phyloP scores from a whole-genome alignment of 1,140 invertebrate genomes.

The Adelges cooleyi region DNA sequence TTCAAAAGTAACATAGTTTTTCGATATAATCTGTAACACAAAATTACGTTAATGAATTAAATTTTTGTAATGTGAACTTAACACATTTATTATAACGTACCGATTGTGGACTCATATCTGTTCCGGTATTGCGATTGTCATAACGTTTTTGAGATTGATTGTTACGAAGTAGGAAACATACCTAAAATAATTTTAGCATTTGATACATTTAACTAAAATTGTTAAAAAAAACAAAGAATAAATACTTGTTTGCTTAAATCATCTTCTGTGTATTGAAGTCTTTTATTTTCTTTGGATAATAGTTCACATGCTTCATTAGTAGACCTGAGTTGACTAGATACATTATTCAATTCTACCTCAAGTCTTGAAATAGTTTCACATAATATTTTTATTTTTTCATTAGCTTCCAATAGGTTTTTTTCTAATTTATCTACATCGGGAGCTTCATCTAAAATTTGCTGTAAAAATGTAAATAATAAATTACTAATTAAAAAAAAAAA shows the following conservation, averaged over 20 bases:
- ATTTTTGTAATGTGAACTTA: no score
- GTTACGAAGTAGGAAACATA: constrained; percentile 14
- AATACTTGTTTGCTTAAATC: constrained; percentile 23
- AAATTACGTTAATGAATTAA: no score
- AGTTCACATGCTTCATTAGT: not conserved
- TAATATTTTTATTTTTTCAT: constrained; percentile 2
- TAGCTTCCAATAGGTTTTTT: not conserved
- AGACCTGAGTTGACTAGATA: not conserved
- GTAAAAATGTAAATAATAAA: not conserved
- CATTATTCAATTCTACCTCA: not conserved
- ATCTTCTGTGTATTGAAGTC: not conserved
- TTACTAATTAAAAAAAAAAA: no score
- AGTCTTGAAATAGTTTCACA: not conserved
- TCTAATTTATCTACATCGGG: constrained; percentile 9
- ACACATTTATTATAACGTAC: not conserved
- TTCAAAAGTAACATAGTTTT: constrained; percentile 25
- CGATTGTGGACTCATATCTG: constrained; percentile 20
- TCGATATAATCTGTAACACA: constrained; percentile 5
- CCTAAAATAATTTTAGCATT: not conserved
- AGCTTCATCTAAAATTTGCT: not conserved
- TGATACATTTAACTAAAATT: not conserved
- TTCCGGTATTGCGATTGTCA: constrained; percentile 12
- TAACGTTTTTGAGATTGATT: not conserved
- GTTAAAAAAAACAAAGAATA: not conserved
- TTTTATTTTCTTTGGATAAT: constrained; percentile 1